phyloP scores from a whole-genome alignment of 2,888 invertebrate species.

The Noctuana brunneofusca region DNA sequence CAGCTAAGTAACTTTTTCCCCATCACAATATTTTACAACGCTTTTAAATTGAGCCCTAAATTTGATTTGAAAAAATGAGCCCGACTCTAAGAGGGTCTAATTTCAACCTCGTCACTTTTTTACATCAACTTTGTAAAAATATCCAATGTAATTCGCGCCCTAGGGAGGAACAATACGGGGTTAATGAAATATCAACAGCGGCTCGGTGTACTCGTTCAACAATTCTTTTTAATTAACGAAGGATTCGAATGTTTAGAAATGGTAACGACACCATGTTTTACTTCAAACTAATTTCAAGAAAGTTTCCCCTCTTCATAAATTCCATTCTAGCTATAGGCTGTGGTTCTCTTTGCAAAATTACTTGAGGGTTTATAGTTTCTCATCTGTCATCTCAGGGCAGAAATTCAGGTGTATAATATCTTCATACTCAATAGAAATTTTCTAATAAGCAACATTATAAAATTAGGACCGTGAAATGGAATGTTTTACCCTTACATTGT shows the following conservation, averaged over 20 bases:
- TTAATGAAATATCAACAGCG: slow-evolving; percentile 69
- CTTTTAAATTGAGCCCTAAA: slow-evolving; percentile 58
- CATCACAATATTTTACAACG: slow-evolving; percentile 19
- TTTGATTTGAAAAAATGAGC: slow-evolving; percentile 65
- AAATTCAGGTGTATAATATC: background rate
- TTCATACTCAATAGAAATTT: background rate
- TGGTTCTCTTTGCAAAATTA: background rate
- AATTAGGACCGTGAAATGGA: no score
- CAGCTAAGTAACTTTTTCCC: background rate
- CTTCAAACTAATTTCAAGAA: slow-evolving; percentile 20
- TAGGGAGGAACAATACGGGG: slow-evolving; percentile 53
- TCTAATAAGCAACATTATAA: background rate
- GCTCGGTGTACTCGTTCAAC: slow-evolving; percentile 43
- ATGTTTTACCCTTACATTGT: no score
- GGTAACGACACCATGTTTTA: slow-evolving; percentile 22
- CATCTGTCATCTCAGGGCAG: background rate
- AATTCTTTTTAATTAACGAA: slow-evolving; percentile 49
- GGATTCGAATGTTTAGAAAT: slow-evolving; percentile 31
- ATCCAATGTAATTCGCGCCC: slow-evolving; percentile 58
- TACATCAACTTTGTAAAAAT: slow-evolving; percentile 60
- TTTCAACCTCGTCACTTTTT: slow-evolving; percentile 60
- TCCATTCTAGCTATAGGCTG: background rate
- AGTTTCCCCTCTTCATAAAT: background rate
- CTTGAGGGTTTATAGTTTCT: slow-evolving; percentile 4
- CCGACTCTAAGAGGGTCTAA: slow-evolving; percentile 59